Conservation (phyloP, 2,113 vertebrate genomes). For the Delphinapterus leucas region DNA sequence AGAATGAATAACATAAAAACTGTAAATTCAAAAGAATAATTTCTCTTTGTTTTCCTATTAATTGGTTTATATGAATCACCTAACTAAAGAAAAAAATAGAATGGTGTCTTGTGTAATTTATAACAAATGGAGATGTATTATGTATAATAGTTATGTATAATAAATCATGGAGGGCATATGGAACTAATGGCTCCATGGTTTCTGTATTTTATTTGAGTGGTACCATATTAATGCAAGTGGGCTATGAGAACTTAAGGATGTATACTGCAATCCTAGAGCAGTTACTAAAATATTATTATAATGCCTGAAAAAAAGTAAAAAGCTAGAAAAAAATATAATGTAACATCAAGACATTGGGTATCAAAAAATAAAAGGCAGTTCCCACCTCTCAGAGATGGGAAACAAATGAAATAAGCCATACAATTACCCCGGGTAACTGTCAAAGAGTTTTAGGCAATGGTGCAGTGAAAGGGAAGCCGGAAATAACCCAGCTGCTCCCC, state of each 20-base stretch:
- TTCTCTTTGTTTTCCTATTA: constrained; percentile 21
- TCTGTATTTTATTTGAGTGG: constrained; percentile 2
- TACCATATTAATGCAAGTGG: background rate
- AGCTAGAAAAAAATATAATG: background rate
- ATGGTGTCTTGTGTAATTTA: background rate
- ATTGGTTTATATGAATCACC: constrained; percentile 3
- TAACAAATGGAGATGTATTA: background rate
- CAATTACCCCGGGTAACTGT: background rate
- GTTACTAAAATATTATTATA: constrained; percentile 3
- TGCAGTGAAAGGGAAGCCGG: background rate
- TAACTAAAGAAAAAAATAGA: constrained; percentile 39
- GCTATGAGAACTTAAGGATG: background rate
- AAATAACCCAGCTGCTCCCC: background rate
- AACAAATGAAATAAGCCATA: background rate
- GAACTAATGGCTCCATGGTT: background rate
- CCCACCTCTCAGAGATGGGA: background rate
- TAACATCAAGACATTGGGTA: background rate
- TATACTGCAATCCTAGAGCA: background rate
- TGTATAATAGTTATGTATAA: background rate
- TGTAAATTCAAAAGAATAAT: background rate
- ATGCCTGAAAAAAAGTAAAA: background rate
- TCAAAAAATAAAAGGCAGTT: background rate
- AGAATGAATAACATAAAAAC: background rate
- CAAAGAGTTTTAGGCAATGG: background rate
- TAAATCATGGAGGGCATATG: background rate